Base-by-base conservation (phyloP, 2,113 vertebrate genomes). In the Lycaon pictus region DNA sequence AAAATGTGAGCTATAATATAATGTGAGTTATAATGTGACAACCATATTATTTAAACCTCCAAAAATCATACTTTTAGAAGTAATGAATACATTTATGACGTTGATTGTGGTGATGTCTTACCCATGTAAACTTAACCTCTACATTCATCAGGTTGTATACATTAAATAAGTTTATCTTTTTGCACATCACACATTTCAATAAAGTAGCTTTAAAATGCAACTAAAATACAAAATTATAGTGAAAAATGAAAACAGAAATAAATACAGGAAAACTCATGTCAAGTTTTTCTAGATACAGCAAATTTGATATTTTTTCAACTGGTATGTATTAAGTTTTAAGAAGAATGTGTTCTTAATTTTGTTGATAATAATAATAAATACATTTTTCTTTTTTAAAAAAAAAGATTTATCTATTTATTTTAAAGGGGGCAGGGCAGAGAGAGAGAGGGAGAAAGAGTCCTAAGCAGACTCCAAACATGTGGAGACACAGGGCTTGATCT, bases 181-280 rank as follows among this genome's bases (percentile, higher is more conserved):
- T 82, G 12, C 55, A 89, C 53, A n/a, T n/a, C 80, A 89, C 25
- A 16, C 77, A 74, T 82, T 17, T 65, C 93, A 56, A 19, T 65
- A 27, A 83, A 89, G 55, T 37, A 20, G 17, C 29, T 82, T 56
- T 48, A 72, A 93, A 76, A 79, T 20, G 7, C 11, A 81, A 62
- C 17, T 94, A 37, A 81, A 51, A 62, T 53, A 53, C 56, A 84
- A 53, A 87, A 88, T 29, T 79, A 60, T 19, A 48, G 2, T 82
- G 23, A 77, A 13, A 94, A 76, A 94, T 32, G 35, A 25, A 88
- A 95, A n/a, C 77, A 67, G 5, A 71, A 93, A 56, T 65, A 83
- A 87, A 67, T 29, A 71, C 5, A 55, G 69, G 22, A 83, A 43
- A 53, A 43, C 53, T 55, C 15, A 7, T 16, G 69, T 55, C 27